Evolutionary conservation across 2,797 vertebrate genomes (phyloP).

Genomic region (Gadopsis marmoratus): DNA sequence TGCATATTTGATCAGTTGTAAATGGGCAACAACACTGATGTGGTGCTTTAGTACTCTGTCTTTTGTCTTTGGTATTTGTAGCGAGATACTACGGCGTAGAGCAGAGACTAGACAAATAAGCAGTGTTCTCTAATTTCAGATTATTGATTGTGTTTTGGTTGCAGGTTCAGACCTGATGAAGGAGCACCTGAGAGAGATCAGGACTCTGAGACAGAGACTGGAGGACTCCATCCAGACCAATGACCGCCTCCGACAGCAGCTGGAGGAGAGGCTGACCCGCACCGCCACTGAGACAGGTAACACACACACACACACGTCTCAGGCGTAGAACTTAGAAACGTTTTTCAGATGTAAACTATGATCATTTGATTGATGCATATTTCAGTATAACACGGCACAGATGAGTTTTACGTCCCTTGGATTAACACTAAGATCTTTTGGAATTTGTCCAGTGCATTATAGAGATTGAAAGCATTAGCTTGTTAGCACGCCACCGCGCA

Average conservation of each 20-base stretch:
- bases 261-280: conserved; percentile 85
- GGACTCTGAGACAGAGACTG: conserved; percentile 88
- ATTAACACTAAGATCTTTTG: no score
- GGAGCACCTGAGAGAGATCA: conserved; percentile 91
- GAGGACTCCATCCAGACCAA: conserved; percentile 95
- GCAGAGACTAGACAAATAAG: no score
- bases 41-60: no score
- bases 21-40: no score
- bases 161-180: conserved; percentile 89
- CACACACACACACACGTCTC: conserved; percentile 1
- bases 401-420: no score
- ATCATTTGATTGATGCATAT: background rate
- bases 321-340: no score
- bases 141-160: background rate
- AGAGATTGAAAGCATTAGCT: background rate
- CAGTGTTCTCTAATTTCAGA: background rate
- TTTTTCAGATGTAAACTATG: background rate
- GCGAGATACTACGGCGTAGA: no score
- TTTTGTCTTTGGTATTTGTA: background rate
- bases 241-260: conserved; percentile 89
- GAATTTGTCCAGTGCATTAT: no score
- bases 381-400: background rate
- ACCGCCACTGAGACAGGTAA: conserved; percentile 79
- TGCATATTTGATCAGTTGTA: background rate
- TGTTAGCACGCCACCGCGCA: background rate